A percentile compares a stretch with the other conserved stretches of the same genome.
Evolutionary conservation across 2,888 invertebrate genomes (phyloP).

Genomic region (Metellina segmentata): DNA sequence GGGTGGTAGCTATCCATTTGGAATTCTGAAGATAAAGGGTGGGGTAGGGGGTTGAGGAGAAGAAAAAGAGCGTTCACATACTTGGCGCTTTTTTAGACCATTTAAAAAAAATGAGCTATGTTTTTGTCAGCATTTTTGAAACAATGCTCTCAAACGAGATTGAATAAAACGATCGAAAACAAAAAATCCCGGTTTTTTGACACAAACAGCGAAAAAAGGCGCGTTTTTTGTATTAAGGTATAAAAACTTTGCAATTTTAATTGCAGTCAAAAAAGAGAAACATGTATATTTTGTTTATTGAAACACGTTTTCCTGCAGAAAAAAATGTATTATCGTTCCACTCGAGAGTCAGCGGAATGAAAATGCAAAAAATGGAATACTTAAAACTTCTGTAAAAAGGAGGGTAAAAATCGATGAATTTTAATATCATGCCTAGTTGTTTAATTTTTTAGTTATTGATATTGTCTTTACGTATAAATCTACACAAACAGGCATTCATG

Average conservation of each 20-base stretch:
- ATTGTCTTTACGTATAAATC: too few species aligned
- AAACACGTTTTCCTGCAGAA: neutral
- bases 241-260: conserved; percentile 33
- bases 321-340: neutral
- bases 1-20: conserved; percentile 69
- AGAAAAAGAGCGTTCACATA: conserved; percentile 53
- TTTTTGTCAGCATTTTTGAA: conserved; percentile 70
- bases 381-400: neutral
- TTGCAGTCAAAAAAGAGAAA: conserved; percentile 26
- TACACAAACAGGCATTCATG: too few species aligned
- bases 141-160: conserved; percentile 52
- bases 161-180: conserved; percentile 23
- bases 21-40: conserved; percentile 72
- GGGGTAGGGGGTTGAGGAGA: conserved; percentile 25
- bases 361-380: neutral
- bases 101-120: conserved; percentile 38
- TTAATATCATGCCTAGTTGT: neutral
- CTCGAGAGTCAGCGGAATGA: neutral
- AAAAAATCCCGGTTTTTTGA: neutral
- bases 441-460: neutral
- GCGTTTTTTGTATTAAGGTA: conserved; percentile 6
- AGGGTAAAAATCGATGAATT: neutral
- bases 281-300: neutral
- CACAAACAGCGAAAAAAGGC: conserved; percentile 5
- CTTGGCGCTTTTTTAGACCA: conserved; percentile 60